A percentile compares a stretch with the other conserved stretches of the same genome.
Evolutionary conservation across 2,797 vertebrate genomes (phyloP).

Genomic region (Tinamus major): DNA sequence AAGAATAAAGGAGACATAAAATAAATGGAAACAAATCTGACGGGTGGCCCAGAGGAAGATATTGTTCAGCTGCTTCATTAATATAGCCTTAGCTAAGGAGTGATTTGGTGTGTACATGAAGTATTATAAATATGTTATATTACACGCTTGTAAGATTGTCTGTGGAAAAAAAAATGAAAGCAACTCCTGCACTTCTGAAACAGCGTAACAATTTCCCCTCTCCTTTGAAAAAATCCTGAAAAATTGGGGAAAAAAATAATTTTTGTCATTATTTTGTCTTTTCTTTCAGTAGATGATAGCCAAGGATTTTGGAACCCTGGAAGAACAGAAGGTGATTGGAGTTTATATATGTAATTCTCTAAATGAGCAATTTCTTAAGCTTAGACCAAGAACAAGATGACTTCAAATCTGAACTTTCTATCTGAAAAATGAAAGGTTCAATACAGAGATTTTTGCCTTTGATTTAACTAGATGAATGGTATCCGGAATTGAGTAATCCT

Average conservation of each 20-base stretch:
- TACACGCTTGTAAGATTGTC: background rate
- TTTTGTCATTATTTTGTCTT: background rate
- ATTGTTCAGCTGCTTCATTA: background rate
- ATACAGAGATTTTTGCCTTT: background rate
- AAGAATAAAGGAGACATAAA: background rate
- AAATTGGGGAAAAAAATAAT: background rate
- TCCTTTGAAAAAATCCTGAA: background rate
- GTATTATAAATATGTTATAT: background rate
- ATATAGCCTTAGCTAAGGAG: background rate
- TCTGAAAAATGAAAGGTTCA: background rate
- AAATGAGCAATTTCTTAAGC: conserved; percentile 7
- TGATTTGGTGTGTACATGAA: background rate
- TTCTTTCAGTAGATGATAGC: background rate
- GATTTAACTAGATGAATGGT: background rate
- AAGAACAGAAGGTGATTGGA: background rate
- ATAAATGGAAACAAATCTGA: background rate
- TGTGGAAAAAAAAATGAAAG: background rate
- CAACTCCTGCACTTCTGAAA: background rate
- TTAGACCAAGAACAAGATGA: background rate
- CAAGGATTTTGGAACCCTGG: background rate
- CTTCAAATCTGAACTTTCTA: background rate
- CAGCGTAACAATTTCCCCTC: background rate
- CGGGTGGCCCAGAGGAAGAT: background rate
- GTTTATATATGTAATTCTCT: conserved; percentile 4
- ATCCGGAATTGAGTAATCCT: background rate